phyloP scores from a whole-genome alignment of 1,140 invertebrate genomes.

The Camponotus vicinus region DNA sequence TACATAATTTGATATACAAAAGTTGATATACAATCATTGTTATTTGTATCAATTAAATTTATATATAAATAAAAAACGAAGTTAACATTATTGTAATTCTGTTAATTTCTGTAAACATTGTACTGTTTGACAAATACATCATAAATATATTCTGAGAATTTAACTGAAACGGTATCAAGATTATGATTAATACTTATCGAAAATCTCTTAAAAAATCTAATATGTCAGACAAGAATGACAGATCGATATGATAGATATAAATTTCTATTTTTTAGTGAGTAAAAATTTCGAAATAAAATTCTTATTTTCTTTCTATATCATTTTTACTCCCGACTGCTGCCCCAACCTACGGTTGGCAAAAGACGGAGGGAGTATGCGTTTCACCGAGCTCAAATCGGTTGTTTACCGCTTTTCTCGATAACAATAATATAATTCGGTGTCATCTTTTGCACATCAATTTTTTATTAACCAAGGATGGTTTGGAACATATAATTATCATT shows the following conservation, averaged over 20 bases:
- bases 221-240: not conserved
- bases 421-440: no score
- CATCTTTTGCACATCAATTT: no score
- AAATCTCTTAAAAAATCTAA: constrained; percentile 1
- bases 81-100: not conserved
- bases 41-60: not conserved
- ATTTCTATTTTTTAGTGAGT: not conserved
- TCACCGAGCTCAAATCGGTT: no score
- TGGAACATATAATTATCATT: no score
- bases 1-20: not conserved
- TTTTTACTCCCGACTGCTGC: no score
- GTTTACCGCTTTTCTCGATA: no score
- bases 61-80: not conserved
- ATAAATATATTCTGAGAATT: not conserved
- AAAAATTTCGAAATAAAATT: not conserved
- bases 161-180: not conserved
- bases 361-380: no score
- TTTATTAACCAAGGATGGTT: no score
- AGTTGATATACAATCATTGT: not conserved
- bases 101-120: not conserved
- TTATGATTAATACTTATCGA: constrained; percentile 4
- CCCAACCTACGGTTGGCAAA: no score
- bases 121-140: not conserved
- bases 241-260: not conserved
- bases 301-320: not conserved